These are phyloP conservation scores for Spialia ferax DNA, from an alignment of 2,888 invertebrate genomes.

Conservation along the genomic window DNA sequence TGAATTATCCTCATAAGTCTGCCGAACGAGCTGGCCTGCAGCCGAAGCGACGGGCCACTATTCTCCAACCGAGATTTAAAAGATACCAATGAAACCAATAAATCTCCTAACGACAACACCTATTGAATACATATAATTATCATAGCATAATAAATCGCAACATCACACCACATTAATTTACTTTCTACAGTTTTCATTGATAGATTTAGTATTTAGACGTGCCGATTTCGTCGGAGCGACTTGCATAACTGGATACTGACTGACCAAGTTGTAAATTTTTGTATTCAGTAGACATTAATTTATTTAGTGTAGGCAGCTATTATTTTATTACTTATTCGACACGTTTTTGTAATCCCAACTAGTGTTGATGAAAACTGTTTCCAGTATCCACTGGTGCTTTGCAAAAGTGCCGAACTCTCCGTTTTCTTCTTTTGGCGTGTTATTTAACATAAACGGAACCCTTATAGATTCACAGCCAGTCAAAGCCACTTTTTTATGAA, in stretches of 20 bases:
- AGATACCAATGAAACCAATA: conserved; percentile 29
- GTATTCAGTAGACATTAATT: neutral
- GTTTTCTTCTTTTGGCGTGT: too few relatives aligned
- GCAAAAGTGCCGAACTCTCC: too few relatives aligned
- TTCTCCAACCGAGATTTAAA: conserved; percentile 51
- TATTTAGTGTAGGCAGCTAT: too few relatives aligned
- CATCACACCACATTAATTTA: conserved; percentile 30
- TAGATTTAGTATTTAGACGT: conserved; percentile 20
- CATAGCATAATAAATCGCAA: conserved; percentile 35
- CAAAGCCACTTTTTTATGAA: too few relatives aligned
- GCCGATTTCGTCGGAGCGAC: neutral
- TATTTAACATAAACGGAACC: too few relatives aligned
- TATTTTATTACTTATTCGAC: too few relatives aligned
- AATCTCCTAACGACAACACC: conserved; percentile 27
- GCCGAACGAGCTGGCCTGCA: conserved; percentile 58
- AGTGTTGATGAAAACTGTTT: too few relatives aligned
- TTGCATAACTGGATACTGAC: neutral
- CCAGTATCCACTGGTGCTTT: too few relatives aligned
- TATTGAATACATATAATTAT: conserved; percentile 33
- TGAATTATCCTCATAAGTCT: conserved; percentile 81
- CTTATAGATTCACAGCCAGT: too few relatives aligned
- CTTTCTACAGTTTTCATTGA: conserved; percentile 22
- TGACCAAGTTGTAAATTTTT: neutral
- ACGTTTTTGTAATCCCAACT: too few relatives aligned
- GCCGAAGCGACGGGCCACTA: conserved; percentile 51